Conservation (phyloP, 2,113 vertebrate genomes). For the Antechinus flavipes region DNA sequence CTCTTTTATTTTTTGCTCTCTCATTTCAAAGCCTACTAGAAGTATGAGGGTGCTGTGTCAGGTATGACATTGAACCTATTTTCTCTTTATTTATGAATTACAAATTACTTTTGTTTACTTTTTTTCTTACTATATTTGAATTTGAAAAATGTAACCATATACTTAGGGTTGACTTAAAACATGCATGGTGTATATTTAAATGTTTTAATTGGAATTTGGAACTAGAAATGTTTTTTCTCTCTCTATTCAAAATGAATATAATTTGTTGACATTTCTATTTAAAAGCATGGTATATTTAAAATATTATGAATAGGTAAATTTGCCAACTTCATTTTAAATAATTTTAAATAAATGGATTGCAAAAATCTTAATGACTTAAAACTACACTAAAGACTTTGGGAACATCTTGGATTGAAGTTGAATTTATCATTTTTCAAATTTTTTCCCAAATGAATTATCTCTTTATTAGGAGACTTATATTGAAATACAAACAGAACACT, state of each 20-base stretch:
- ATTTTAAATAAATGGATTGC: slow-evolving; percentile 38
- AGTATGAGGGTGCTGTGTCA: slow-evolving; percentile 99
- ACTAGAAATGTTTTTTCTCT: slow-evolving; percentile 53
- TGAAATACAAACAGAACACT: slow-evolving; percentile 99
- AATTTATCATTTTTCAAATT: neutral
- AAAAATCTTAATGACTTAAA: neutral
- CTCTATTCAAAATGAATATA: slow-evolving; percentile 41
- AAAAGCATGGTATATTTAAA: slow-evolving; percentile 70
- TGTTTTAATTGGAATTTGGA: slow-evolving; percentile 51
- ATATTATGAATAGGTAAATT: slow-evolving; percentile 46
- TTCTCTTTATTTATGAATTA: slow-evolving; percentile 85
- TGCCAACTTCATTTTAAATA: slow-evolving; percentile 45
- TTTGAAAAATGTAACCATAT: slow-evolving; percentile 64
- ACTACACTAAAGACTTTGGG: neutral
- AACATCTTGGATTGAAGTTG: neutral
- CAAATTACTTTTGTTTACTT: slow-evolving; percentile 57
- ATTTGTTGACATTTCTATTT: slow-evolving; percentile 16
- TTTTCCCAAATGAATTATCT: slow-evolving; percentile 53
- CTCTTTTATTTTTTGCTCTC: slow-evolving; percentile 95
- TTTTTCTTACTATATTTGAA: slow-evolving; percentile 49
- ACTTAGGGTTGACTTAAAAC: slow-evolving; percentile 56
- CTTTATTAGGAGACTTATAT: slow-evolving; percentile 95
- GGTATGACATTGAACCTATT: slow-evolving; percentile 94
- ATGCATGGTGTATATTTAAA: slow-evolving; percentile 31
- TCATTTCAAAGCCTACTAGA: slow-evolving; percentile 99